Percentiles rank a stretch among this genome's conserved stretches.
Conservation (phyloP, 1,140 invertebrate species). For the Habropoda laboriosa region DNA sequence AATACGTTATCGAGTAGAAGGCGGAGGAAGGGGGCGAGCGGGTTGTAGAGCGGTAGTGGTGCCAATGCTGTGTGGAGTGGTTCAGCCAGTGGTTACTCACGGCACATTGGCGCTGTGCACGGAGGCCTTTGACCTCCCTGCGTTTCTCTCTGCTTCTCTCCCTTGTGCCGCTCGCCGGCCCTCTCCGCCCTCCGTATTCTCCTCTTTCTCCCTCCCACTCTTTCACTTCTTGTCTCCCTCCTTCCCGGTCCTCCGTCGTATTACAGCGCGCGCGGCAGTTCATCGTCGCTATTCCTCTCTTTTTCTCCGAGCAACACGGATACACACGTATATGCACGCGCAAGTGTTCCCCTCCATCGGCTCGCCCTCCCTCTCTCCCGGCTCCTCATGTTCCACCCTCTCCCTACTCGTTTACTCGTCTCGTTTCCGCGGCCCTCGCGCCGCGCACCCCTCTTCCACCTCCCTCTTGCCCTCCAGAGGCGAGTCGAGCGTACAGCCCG, state of each 20-base stretch:
- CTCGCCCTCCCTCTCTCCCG: constrained; percentile 53
- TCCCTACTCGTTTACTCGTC: constrained; percentile 27
- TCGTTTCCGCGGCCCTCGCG: constrained; percentile 57
- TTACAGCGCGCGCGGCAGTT: constrained; percentile 26
- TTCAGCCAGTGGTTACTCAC: constrained; percentile 76
- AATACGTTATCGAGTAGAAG: constrained; percentile 73
- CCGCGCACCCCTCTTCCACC: constrained; percentile 18
- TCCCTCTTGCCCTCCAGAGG: neutral
- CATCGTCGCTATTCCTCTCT: constrained; percentile 50
- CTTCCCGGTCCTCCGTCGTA: constrained; percentile 3
- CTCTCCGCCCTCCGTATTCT: constrained; percentile 53
- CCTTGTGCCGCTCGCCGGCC: constrained; percentile 42
- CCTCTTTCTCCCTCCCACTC: constrained; percentile 22
- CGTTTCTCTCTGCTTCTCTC: constrained; percentile 56
- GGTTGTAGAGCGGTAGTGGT: constrained; percentile 41
- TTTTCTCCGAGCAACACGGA: constrained; percentile 32
- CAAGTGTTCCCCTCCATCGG: constrained; percentile 54
- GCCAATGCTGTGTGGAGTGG: constrained; percentile 61
- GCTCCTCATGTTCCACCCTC: too few relatives aligned
- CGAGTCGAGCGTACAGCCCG: constrained; percentile 46
- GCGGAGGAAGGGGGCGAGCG: constrained; percentile 49
- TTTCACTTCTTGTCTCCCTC: constrained; percentile 17
- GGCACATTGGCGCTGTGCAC: constrained; percentile 75
- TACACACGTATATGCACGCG: constrained; percentile 15
- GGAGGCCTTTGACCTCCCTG: constrained; percentile 81